These are phyloP conservation scores for Erethizon dorsatum DNA, from an alignment of 2,797 vertebrate genomes.

Conservation along the genomic window DNA sequence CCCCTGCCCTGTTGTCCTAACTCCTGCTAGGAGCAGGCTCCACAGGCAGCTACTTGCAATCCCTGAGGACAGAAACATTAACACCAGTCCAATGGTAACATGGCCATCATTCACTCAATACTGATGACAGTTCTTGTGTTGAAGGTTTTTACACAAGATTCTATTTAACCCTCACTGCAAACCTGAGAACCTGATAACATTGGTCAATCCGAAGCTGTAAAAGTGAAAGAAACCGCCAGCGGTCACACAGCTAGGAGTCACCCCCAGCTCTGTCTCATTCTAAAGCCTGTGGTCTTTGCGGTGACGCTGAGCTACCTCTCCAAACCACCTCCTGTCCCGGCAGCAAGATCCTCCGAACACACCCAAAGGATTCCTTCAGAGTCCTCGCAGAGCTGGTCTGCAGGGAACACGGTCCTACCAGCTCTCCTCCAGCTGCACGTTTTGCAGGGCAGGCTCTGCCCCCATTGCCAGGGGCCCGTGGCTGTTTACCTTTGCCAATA, in stretches of 20 bases:
- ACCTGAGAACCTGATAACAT: neutral
- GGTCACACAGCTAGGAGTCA: neutral
- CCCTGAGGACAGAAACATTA: neutral
- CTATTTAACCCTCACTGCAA: neutral
- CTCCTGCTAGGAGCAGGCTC: neutral
- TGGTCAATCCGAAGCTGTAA: neutral
- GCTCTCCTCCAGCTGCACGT: neutral
- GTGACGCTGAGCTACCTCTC: neutral
- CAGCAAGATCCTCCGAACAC: neutral
- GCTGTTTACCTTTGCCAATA: neutral
- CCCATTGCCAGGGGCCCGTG: neutral
- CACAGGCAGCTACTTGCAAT: neutral
- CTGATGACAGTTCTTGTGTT: neutral
- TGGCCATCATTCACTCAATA: neutral
- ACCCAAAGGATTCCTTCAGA: neutral
- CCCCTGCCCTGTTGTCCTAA: neutral
- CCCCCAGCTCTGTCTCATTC: neutral
- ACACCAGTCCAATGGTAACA: neutral
- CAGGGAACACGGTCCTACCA: neutral
- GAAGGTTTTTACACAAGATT: neutral
- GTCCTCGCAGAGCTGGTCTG: neutral
- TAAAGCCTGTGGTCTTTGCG: neutral
- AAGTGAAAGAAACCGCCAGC: neutral
- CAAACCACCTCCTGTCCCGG: neutral
- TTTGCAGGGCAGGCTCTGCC: neutral